Evolutionary conservation across 2,888 invertebrate genomes (phyloP), one percentile per base, ranked within the genome.

Genomic region (Scaptomyza polygonia): DNA sequence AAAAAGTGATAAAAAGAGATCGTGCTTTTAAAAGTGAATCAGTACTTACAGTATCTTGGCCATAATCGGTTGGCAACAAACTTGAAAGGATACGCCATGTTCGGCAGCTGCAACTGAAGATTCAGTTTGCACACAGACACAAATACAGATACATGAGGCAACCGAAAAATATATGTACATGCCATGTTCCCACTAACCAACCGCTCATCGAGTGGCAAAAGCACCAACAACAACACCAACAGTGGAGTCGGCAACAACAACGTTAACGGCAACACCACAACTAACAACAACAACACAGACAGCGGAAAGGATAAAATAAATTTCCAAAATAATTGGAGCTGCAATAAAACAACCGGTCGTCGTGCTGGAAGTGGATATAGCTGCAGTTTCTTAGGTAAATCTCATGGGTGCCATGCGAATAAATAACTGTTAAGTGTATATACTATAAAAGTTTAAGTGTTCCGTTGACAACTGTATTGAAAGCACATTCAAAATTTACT

Each of bases 371-470:
- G 88, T 89, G 91, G 91, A 72, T 88, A 90, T 88, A 91, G 91
- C 82, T 90, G 91, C 89, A 91, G 91, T 89, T 91, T 91, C 78
- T 89, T 91, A 90, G 91, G 91, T 91, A 90, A 87, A 77, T 69
- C 47, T 58, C 55, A 68, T 65, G 55, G 43, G 47, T 63, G 61
- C 55, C 36, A 62, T 66, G 62, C 59, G 36, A 34, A 45, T 34
- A 63, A 53, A 62, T 36, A 61, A 44, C 45, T 40, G 45, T 66
- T 72, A 58, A 73, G 47, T 55, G 42, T 53, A 39, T 12, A 48
- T 32, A 0, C n/a, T 21, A 18, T n/a, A 8, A 54, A 34, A 27
- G 47, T 47, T 16, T 14, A 40, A 27, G 14, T 32, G 21, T 36
- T 11, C 11, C 32, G 53, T 30, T 30, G 43, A 44, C 43, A 51